These are phyloP conservation scores for Dendrophyllia cribrosa DNA, from an alignment of 64 coral and sea anemone genomes.

Conservation along the genomic window DNA sequence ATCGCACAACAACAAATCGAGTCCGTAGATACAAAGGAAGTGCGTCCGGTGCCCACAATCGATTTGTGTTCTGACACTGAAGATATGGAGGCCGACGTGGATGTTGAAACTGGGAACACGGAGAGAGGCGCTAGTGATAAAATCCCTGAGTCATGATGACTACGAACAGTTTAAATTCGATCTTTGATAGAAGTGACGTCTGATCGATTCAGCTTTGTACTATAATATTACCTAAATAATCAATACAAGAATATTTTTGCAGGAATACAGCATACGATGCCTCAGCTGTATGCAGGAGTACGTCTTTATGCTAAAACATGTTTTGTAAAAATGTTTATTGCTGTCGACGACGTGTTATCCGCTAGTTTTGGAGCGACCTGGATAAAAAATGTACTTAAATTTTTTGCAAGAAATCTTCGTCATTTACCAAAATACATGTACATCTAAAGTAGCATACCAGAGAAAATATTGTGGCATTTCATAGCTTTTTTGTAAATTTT, in stretches of 20 bases:
- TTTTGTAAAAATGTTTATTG: slow-evolving; percentile 24
- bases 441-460: not conserved
- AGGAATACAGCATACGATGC: not conserved
- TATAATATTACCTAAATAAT: not conserved
- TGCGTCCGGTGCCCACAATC: slow-evolving; percentile 5
- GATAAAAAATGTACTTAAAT: not conserved
- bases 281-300: not conserved
- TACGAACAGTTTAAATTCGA: not conserved
- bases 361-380: not conserved
- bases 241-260: slow-evolving; percentile 27
- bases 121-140: not conserved
- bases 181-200: not conserved
- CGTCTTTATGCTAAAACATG: not conserved
- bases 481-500: not conserved
- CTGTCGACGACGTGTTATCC: not conserved
- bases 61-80: slow-evolving; percentile 37
- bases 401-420: not conserved
- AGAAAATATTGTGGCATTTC: not conserved
- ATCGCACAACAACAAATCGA: not conserved
- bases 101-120: not conserved
- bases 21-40: not conserved
- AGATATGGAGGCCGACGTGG: slow-evolving; percentile 1
- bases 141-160: not conserved
- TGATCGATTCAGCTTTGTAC: not conserved
- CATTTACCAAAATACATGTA: not conserved